Evolutionary conservation across 2,888 invertebrate species (phyloP).

Genomic region (Oligia latruncula): DNA sequence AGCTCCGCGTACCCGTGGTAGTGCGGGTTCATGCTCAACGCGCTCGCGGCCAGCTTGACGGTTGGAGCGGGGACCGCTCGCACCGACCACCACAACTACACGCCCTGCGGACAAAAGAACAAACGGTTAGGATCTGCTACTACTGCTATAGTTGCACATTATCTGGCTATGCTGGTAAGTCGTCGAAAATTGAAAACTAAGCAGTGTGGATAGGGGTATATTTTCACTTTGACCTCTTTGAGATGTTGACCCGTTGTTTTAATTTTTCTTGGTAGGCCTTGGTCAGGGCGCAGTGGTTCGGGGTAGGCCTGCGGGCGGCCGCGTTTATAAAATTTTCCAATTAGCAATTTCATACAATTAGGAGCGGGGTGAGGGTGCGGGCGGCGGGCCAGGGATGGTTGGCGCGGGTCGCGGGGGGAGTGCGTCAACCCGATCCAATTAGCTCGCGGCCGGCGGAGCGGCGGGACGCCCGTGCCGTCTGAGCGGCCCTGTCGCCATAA

Average conservation of each 20-base stretch:
- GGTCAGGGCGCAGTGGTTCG: conserved; percentile 74
- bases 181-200: conserved; percentile 27
- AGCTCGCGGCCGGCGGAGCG: conserved; percentile 89
- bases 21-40: conserved; percentile 97
- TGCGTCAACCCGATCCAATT: conserved; percentile 90
- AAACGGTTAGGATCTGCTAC: conserved; percentile 5
- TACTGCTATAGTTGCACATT: neutral
- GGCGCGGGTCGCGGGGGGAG: conserved; percentile 77
- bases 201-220: conserved; percentile 30
- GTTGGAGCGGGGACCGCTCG: conserved; percentile 90
- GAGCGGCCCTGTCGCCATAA: conserved; percentile 90
- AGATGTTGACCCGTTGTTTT: conserved; percentile 74
- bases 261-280: conserved; percentile 76
- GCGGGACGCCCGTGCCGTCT: conserved; percentile 85
- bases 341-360: conserved; percentile 90
- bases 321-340: conserved; percentile 90
- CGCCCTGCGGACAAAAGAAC: conserved; percentile 82
- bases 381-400: conserved; percentile 72
- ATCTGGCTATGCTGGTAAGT: neutral
- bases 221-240: conserved; percentile 59
- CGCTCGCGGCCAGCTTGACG: conserved; percentile 96
- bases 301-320: conserved; percentile 86
- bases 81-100: conserved; percentile 88
- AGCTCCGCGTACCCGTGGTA: conserved; percentile 96
- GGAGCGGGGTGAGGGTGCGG: conserved; percentile 80